These are phyloP conservation scores for Cosmia trapezina DNA, from an alignment of 2,888 invertebrate genomes.

Conservation along the genomic window DNA sequence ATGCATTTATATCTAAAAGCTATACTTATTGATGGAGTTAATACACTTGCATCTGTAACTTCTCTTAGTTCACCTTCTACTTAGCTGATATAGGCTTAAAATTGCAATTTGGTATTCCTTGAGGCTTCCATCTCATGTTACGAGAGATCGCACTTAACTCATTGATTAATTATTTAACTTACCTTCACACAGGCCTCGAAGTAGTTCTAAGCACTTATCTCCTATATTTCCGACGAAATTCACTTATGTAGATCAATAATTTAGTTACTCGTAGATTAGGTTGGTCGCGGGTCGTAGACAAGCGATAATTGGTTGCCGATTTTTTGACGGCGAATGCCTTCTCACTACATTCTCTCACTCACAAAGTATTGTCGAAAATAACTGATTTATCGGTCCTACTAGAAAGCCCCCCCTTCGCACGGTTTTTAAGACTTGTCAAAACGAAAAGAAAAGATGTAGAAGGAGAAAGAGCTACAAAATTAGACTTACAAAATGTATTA, in stretches of 20 bases:
- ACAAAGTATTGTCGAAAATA: too few relatives aligned
- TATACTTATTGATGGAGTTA: too few relatives aligned
- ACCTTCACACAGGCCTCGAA: slow-evolving; percentile 20
- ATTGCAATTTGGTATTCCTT: slow-evolving; percentile 41
- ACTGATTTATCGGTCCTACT: too few relatives aligned
- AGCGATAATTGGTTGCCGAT: background rate
- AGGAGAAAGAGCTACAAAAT: too few relatives aligned
- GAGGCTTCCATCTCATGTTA: slow-evolving; percentile 37
- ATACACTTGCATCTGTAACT: too few relatives aligned
- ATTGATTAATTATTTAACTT: slow-evolving; percentile 63
- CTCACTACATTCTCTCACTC: too few relatives aligned
- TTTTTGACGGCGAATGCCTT: background rate
- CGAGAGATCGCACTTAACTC: slow-evolving; percentile 50
- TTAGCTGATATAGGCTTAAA: slow-evolving; percentile 32
- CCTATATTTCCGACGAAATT: slow-evolving; percentile 4
- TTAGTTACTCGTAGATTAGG: slow-evolving; percentile 8
- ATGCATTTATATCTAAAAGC: too few relatives aligned
- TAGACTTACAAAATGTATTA: too few relatives aligned
- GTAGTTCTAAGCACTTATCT: slow-evolving; percentile 36
- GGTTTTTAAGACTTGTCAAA: too few relatives aligned
- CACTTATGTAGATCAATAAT: slow-evolving; percentile 41
- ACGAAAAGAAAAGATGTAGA: too few relatives aligned
- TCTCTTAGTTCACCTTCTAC: slow-evolving; percentile 3
- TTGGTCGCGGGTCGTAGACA: background rate
- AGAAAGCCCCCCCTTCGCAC: too few relatives aligned